These are phyloP conservation scores for Rhamphomyia laevipes DNA, from an alignment of 2,888 invertebrate species.

Conservation along the genomic window DNA sequence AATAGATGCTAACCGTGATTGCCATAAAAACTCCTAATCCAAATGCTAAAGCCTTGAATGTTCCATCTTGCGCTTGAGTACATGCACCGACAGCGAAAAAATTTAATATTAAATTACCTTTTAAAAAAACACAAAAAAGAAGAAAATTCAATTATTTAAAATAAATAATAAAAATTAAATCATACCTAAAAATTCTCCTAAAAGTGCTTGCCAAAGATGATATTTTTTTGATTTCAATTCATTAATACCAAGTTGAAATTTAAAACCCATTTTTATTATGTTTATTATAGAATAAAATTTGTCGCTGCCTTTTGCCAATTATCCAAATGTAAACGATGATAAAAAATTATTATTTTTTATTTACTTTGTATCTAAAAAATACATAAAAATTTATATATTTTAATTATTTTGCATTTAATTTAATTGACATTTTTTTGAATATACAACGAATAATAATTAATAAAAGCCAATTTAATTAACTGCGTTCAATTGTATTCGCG, in stretches of 20 bases:
- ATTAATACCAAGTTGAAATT: slow-evolving; percentile 53
- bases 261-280: slow-evolving; percentile 35
- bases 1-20: slow-evolving; percentile 51
- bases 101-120: slow-evolving; percentile 70
- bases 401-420: no score
- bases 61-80: slow-evolving; percentile 41
- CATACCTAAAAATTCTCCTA: slow-evolving; percentile 74
- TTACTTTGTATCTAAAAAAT: no score
- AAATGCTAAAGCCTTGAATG: slow-evolving; percentile 69
- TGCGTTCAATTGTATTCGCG: no score
- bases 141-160: neutral
- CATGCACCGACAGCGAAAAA: slow-evolving; percentile 81
- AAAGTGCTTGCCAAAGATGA: slow-evolving; percentile 63
- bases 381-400: no score
- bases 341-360: no score
- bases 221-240: slow-evolving; percentile 56
- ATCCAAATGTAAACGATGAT: no score
- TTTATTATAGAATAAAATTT: neutral
- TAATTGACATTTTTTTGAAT: no score
- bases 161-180: neutral
- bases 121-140: slow-evolving; percentile 3
- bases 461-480: no score
- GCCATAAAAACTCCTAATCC: slow-evolving; percentile 75
- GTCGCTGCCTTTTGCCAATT: no score
- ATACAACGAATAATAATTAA: no score